A percentile compares a stretch with the other conserved stretches of the same genome.
phyloP scores from a whole-genome alignment of 2,113 vertebrate genomes.

The Archocentrus centrarchus region DNA sequence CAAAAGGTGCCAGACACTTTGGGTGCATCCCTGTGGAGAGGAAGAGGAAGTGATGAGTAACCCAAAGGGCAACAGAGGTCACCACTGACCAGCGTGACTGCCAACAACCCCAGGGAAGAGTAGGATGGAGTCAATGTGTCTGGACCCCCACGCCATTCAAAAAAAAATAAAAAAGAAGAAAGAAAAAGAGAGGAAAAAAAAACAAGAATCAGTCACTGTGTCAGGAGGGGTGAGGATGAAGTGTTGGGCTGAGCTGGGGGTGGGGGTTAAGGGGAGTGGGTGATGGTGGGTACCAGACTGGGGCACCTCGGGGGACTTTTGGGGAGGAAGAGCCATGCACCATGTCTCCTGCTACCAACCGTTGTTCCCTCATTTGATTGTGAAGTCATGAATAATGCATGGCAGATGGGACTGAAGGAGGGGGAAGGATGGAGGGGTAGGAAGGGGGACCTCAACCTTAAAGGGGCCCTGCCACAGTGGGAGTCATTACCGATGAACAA shows the following conservation, averaged over 20 bases:
- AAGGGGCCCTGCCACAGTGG: constrained; percentile 85
- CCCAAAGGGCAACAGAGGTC: constrained; percentile 75
- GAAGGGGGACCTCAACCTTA: constrained; percentile 81
- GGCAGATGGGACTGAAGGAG: constrained; percentile 72
- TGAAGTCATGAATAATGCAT: constrained; percentile 98
- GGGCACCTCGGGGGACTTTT: constrained; percentile 94
- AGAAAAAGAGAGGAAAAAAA: background rate
- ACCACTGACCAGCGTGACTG: constrained; percentile 62
- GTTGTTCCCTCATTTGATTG: constrained; percentile 97
- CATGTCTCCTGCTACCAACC: constrained; percentile 90
- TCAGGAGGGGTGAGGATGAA: constrained; percentile 57
- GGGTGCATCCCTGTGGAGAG: constrained; percentile 54
- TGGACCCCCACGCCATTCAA: constrained; percentile 53
- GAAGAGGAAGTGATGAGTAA: constrained; percentile 66
- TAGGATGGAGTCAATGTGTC: constrained; percentile 65
- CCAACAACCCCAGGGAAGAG: constrained; percentile 71
- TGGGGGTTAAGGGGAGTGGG: constrained; percentile 78
- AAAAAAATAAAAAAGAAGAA: constrained; percentile 30
- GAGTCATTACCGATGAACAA: constrained; percentile 86
- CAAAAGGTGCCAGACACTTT: constrained; percentile 66
- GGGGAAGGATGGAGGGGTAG: constrained; percentile 52
- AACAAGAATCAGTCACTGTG: constrained; percentile 55
- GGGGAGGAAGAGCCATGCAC: constrained; percentile 96
- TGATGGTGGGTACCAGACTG: constrained; percentile 92
- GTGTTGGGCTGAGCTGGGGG: constrained; percentile 79